Conservation (phyloP, 1,140 invertebrate genomes). For the Chymomyza costata region DNA sequence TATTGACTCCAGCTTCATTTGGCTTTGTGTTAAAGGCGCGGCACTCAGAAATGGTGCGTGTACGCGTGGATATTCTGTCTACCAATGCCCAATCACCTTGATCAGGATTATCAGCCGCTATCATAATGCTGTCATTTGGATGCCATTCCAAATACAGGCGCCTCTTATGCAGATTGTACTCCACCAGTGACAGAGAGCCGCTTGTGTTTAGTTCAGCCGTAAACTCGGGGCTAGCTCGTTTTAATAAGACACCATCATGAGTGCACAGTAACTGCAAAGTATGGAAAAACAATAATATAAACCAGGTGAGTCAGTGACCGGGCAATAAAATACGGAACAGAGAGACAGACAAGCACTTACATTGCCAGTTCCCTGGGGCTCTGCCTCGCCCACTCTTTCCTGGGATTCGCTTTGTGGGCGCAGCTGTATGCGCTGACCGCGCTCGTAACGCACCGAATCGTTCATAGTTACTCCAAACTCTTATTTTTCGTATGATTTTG, state of each 20-base stretch:
- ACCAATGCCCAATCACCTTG: slow-evolving; percentile 87
- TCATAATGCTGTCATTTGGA: slow-evolving; percentile 83
- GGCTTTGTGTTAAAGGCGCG: slow-evolving; percentile 67
- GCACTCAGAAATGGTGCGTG: slow-evolving; percentile 76
- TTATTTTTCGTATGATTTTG: slow-evolving; percentile 20
- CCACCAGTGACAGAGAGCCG: slow-evolving; percentile 79
- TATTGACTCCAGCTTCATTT: slow-evolving; percentile 22
- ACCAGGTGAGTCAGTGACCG: slow-evolving; percentile 44
- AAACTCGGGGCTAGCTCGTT: slow-evolving; percentile 77
- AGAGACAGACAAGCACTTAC: slow-evolving; percentile 47
- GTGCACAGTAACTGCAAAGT: slow-evolving; percentile 77
- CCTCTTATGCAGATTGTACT: slow-evolving; percentile 71
- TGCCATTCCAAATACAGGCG: slow-evolving; percentile 85
- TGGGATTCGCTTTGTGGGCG: slow-evolving; percentile 45
- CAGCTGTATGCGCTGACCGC: slow-evolving; percentile 57
- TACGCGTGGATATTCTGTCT: slow-evolving; percentile 80
- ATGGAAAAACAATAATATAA: not conserved
- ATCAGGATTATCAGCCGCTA: slow-evolving; percentile 85
- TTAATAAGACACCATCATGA: slow-evolving; percentile 80
- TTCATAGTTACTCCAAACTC: slow-evolving; percentile 40
- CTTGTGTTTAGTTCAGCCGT: slow-evolving; percentile 79
- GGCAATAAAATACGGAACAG: slow-evolving; percentile 18
- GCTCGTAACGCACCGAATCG: slow-evolving; percentile 63
- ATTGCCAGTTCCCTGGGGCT: slow-evolving; percentile 45
- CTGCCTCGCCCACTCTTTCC: slow-evolving; percentile 17